phyloP scores from a whole-genome alignment of 1,140 invertebrate species.

The Pseudachorutes palmiensis region DNA sequence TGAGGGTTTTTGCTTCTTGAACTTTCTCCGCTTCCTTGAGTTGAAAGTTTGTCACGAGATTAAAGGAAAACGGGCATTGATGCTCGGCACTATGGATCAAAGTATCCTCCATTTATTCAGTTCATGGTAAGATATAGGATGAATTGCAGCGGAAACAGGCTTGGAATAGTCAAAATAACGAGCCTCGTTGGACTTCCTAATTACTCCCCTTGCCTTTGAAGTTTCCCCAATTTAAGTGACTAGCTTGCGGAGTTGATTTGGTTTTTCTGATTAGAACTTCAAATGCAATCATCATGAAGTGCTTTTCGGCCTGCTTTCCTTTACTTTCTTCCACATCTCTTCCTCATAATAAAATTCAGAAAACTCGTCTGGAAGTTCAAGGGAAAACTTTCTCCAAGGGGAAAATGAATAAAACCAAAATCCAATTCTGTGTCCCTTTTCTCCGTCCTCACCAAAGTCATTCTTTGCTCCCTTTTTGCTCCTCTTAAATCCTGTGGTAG shows the following conservation, averaged over 20 bases:
- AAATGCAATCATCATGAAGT: constrained; percentile 12
- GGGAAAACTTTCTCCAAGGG: constrained; percentile 1
- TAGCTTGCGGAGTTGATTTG: not conserved
- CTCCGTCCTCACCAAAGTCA: no score
- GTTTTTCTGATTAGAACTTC: constrained; percentile 2
- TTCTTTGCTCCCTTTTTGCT: no score
- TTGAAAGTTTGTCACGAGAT: constrained; percentile 8
- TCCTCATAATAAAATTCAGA: not conserved
- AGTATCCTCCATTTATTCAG: no score
- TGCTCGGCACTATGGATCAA: no score
- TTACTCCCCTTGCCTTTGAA: not conserved
- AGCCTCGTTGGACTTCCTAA: no score
- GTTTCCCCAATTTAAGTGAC: not conserved
- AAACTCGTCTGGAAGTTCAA: not conserved
- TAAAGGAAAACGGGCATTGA: no score
- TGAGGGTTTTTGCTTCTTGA: no score
- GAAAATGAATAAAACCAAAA: constrained; percentile 13
- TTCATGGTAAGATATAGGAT: no score
- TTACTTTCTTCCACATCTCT: not conserved
- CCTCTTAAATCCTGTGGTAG: not conserved
- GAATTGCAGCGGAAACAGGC: no score
- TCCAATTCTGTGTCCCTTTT: constrained; percentile 3
- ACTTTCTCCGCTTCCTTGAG: not conserved
- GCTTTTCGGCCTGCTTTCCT: not conserved
- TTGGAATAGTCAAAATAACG: no score